Evolutionary conservation across 2,797 vertebrate species (phyloP), one percentile per base, ranked within the genome.

Genomic region (Anguilla megastoma): DNA sequence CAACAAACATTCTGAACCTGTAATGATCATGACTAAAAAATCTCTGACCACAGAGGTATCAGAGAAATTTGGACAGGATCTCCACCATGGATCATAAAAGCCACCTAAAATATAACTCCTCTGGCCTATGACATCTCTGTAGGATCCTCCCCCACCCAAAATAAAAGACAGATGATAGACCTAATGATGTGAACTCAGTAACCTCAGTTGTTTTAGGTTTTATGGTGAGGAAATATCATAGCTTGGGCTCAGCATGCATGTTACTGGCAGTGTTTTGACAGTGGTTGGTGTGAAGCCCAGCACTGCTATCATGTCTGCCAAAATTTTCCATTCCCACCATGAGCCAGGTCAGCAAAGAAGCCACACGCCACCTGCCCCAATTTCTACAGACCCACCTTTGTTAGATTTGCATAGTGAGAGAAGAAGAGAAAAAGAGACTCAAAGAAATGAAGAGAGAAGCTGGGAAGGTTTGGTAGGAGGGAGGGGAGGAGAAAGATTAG

Each of bases 401-500:
- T 50, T 48, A 82, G 5, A 82, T 82, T 82, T 48, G 3, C 21
- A 24, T 82, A 82, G 18, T 9, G 21, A 48, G 21, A n/a, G 79
- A 82, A 30, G 56, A 84, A 82, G 18, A n/a, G 79, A 82, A 21
- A 48, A 45, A 82, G 41, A 76, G 85, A 87, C 27, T 8, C 1
- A 58, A 76, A 87, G 84, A 54, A 56, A 82, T 45, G 85, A 63
- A 56, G 10, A 45, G 87, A 85, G 45, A 85, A 83, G 86, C 88
- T 87, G 88, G 89, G 90, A n/a, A 92, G 94, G 89, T 91, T 92
- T 90, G 91, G 91, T 90, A 90, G 92, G n/a, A 4, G 24, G 48
- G 86, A 88, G 92, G 90, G 93, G 93, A 92, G 91, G 92, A 89
- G 89, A 91, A 91, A 95, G 95, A 96, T 96, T 95, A 96, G 94